Evolutionary conservation across 1,140 invertebrate species (phyloP).

Genomic region (Diachasma alloeum): DNA sequence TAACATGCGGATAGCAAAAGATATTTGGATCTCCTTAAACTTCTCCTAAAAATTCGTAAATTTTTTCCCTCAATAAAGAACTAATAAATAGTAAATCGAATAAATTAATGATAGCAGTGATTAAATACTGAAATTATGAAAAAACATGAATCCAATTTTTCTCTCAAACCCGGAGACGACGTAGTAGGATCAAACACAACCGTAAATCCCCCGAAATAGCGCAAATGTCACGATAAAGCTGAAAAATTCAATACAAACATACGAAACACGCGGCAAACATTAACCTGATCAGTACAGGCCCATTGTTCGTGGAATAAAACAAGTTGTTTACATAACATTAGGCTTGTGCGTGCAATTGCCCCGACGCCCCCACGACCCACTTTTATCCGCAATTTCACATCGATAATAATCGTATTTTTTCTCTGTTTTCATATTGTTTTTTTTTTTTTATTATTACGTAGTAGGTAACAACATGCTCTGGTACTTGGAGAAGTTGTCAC

Average conservation of each 20-base stretch:
- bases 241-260: background rate
- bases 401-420: slow-evolving; percentile 2
- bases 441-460: background rate
- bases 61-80: too few species aligned
- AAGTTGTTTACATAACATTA: slow-evolving; percentile 16
- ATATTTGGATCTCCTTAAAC: too few species aligned
- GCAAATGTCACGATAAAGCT: background rate
- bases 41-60: too few species aligned
- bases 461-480: background rate
- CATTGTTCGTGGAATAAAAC: slow-evolving; percentile 9
- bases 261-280: background rate
- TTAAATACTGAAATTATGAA: too few species aligned
- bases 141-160: too few species aligned
- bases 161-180: too few species aligned
- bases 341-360: slow-evolving; percentile 14
- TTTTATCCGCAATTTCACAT: slow-evolving; percentile 11
- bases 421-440: background rate
- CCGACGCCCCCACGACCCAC: slow-evolving; percentile 10
- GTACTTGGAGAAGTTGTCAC: background rate
- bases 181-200: too few species aligned
- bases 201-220: too few species aligned
- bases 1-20: too few species aligned
- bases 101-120: too few species aligned
- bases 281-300: background rate
- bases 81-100: too few species aligned